Evolutionary conservation across 2,113 vertebrate genomes (phyloP).

Genomic region (Myrmecobius fasciatus): DNA sequence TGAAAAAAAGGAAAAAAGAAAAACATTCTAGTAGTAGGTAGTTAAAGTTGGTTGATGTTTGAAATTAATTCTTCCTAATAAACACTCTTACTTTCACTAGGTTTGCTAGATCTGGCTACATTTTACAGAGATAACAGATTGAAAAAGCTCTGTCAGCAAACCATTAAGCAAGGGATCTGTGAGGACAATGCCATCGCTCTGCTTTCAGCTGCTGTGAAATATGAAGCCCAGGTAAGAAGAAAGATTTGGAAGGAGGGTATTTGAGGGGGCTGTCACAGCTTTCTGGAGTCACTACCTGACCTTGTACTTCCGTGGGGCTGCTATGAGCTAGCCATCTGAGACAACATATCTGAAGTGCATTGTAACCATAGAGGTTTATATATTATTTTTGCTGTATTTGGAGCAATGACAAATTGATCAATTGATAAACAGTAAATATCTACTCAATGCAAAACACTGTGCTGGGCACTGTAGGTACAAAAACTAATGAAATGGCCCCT

Average conservation of each 20-base stretch:
- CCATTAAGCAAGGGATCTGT: slow-evolving; percentile 97
- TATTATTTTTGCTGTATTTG: neutral
- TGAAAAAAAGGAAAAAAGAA: neutral
- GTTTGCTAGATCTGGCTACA: slow-evolving; percentile 94
- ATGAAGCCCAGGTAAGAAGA: slow-evolving; percentile 93
- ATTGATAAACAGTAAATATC: neutral
- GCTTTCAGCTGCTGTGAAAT: slow-evolving; percentile 96
- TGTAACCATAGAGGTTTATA: neutral
- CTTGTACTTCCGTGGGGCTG: neutral
- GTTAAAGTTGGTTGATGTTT: slow-evolving; percentile 12
- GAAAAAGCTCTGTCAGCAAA: slow-evolving; percentile 97
- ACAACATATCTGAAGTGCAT: neutral
- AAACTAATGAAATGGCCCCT: neutral
- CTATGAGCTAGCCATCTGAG: neutral
- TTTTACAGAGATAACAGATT: slow-evolving; percentile 93
- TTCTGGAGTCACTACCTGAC: neutral
- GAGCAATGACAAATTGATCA: neutral
- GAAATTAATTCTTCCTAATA: neutral
- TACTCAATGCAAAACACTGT: neutral
- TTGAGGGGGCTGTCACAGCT: neutral
- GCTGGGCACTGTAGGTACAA: neutral
- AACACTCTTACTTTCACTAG: slow-evolving; percentile 77
- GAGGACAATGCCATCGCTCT: slow-evolving; percentile 97
- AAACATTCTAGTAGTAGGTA: neutral
- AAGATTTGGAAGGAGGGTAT: neutral